phyloP scores from a whole-genome alignment of 2,797 vertebrate genomes.

The Lacerta viridis region DNA sequence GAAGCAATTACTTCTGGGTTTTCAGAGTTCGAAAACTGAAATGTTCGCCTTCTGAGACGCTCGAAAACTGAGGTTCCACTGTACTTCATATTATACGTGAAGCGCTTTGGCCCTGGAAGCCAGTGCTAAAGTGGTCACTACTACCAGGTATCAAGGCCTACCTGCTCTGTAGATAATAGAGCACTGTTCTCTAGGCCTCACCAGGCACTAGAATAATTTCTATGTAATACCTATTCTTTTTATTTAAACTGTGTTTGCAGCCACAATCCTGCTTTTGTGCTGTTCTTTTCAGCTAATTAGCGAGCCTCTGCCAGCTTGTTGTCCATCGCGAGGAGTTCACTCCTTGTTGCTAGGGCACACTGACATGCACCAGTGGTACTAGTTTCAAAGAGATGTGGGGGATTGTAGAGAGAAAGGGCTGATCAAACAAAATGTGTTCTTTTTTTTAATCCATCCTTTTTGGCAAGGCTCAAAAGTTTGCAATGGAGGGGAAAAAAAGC shows the following conservation, averaged over 20 bases:
- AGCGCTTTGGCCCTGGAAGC: neutral
- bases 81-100: neutral
- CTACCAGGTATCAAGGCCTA: neutral
- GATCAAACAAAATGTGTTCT: slow-evolving; percentile 66
- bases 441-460: slow-evolving; percentile 48
- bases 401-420: slow-evolving; percentile 64
- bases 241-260: slow-evolving; percentile 42
- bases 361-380: slow-evolving; percentile 68
- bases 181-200: slow-evolving; percentile 35
- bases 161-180: neutral
- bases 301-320: slow-evolving; percentile 25
- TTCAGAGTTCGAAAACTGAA: too few species aligned
- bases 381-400: slow-evolving; percentile 57
- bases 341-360: slow-evolving; percentile 67
- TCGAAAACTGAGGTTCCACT: too few species aligned
- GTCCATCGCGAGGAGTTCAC: slow-evolving; percentile 53
- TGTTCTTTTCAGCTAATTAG: slow-evolving; percentile 61
- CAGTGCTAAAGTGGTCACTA: neutral
- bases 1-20: too few species aligned
- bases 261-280: slow-evolving; percentile 15
- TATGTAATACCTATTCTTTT: slow-evolving; percentile 34
- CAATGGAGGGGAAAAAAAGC: slow-evolving; percentile 56
- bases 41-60: too few species aligned
- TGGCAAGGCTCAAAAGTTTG: slow-evolving; percentile 69
- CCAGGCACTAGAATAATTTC: neutral